Conservation (phyloP, 2,113 vertebrate species). For the Symphodus melops region DNA sequence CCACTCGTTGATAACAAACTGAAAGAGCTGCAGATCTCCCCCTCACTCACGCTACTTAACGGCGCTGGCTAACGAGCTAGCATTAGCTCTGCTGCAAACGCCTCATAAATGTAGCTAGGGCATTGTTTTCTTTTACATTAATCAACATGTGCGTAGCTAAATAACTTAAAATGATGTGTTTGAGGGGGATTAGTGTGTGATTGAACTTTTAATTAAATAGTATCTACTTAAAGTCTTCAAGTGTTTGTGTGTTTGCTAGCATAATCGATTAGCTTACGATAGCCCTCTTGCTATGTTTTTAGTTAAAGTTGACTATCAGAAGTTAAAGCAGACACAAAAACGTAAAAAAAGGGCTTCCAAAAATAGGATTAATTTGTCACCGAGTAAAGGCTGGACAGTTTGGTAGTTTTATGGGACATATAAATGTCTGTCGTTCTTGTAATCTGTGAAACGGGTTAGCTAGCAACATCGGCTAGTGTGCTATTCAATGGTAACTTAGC, state of each 20-base stretch:
- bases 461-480: constrained; percentile 56
- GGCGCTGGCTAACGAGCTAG: constrained; percentile 64
- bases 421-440: neutral
- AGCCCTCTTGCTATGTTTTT: constrained; percentile 52
- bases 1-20: constrained; percentile 76
- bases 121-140: neutral
- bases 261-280: constrained; percentile 33
- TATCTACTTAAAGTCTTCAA: constrained; percentile 6
- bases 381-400: fast-evolving
- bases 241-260: constrained; percentile 69
- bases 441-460: constrained; percentile 20
- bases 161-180: neutral
- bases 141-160: neutral
- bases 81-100: constrained; percentile 63
- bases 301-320: constrained; percentile 53
- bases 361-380: fast-evolving
- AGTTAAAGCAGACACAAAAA: constrained; percentile 32
- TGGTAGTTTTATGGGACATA: neutral
- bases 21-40: constrained; percentile 59
- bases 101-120: constrained; percentile 5
- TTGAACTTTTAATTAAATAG: constrained; percentile 4
- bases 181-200: neutral
- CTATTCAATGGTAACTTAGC: constrained; percentile 68
- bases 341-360: fast-evolving
- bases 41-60: constrained; percentile 64